phyloP scores from a whole-genome alignment of 2,888 invertebrate species.

The Sinopyrophorus schimmeli region DNA sequence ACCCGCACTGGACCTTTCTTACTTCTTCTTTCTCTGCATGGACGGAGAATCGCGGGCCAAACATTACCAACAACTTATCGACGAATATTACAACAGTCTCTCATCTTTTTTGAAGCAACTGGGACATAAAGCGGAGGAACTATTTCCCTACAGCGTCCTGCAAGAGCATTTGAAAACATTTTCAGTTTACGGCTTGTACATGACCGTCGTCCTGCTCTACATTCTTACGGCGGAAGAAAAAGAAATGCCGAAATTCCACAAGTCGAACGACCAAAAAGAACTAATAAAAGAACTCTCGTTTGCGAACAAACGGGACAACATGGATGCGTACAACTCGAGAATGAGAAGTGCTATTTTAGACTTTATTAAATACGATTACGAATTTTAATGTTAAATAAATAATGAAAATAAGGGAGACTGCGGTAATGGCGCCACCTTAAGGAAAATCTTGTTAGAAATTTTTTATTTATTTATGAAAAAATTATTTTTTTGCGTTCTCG shows the following conservation, averaged over 20 bases:
- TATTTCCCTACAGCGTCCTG: constrained; percentile 41
- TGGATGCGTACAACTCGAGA: constrained; percentile 30
- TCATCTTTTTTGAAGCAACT: constrained; percentile 34
- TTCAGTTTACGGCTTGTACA: constrained; percentile 39
- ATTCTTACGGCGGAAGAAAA: too few relatives aligned
- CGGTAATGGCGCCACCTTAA: too few relatives aligned
- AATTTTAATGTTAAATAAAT: too few relatives aligned
- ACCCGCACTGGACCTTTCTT: constrained; percentile 44
- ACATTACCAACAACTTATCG: constrained; percentile 41
- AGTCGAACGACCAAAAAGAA: too few relatives aligned
- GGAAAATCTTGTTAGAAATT: too few relatives aligned
- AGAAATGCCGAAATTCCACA: too few relatives aligned
- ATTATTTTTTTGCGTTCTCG: too few relatives aligned
- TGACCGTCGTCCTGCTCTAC: too few relatives aligned
- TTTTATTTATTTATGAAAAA: too few relatives aligned
- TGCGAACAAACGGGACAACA: too few relatives aligned
- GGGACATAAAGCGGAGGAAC: constrained; percentile 36
- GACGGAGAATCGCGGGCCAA: constrained; percentile 39
- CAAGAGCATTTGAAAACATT: constrained; percentile 39
- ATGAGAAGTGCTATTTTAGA: constrained; percentile 26
- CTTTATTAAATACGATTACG: constrained; percentile 12
- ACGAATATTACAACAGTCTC: constrained; percentile 43
- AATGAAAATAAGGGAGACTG: too few relatives aligned
- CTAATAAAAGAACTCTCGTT: too few relatives aligned
- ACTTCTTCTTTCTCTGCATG: constrained; percentile 44